phyloP scores from a whole-genome alignment of 2,113 vertebrate genomes.

The Lampris megalopsis region DNA sequence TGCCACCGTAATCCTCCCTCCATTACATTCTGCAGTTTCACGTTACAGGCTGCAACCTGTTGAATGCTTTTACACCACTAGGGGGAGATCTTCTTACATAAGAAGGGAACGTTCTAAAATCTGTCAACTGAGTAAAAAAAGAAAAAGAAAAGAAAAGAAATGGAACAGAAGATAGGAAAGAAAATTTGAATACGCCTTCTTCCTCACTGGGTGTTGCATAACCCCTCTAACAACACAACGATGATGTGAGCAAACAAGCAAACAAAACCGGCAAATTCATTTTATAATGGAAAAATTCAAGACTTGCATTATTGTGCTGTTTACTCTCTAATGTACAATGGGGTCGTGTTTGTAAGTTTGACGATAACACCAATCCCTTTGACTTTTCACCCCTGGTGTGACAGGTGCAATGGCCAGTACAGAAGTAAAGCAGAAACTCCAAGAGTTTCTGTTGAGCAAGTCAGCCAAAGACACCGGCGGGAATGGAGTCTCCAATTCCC shows the following conservation, averaged over 20 bases:
- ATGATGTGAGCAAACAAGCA: not conserved
- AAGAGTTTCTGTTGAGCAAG: conserved; percentile 99
- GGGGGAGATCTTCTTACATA: conserved; percentile 80
- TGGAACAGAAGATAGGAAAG: conserved; percentile 1
- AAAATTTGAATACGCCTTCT: not conserved
- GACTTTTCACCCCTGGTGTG: conserved; percentile 74
- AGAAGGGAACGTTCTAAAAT: conserved; percentile 26
- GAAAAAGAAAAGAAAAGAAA: not conserved
- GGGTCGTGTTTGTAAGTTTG: conserved; percentile 15
- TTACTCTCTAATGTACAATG: not conserved
- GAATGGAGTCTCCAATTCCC: conserved; percentile 88
- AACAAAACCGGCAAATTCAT: not conserved
- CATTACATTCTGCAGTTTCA: conserved; percentile 39
- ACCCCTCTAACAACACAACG: not conserved
- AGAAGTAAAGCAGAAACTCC: conserved; percentile 98
- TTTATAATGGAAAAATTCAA: not conserved
- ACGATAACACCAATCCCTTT: conserved; percentile 72
- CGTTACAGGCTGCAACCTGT: conserved; percentile 32
- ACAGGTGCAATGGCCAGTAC: conserved; percentile 97
- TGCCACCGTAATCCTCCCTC: conserved; percentile 63
- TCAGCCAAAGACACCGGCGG: conserved; percentile 91
- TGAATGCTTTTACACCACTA: conserved; percentile 68
- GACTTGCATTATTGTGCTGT: not conserved
- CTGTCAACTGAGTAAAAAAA: conserved; percentile 8
- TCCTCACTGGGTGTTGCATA: not conserved